Conservation (phyloP, 2,797 vertebrate species). For the Denticeps clupeoides region DNA sequence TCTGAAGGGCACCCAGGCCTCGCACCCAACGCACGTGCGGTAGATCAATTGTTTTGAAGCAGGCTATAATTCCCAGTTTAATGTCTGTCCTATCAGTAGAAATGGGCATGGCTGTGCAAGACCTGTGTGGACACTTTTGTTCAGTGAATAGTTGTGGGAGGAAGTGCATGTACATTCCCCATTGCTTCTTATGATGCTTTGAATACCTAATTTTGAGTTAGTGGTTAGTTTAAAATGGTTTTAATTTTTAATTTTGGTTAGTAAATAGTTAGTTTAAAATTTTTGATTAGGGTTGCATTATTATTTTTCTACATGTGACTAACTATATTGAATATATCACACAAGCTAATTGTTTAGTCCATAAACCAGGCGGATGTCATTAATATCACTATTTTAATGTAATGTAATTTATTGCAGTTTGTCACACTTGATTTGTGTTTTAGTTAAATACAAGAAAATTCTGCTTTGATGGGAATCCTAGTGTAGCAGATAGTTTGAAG, state of each 20-base stretch:
- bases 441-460: too few species aligned
- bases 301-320: background rate
- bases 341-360: too few species aligned
- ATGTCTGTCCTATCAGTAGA: conserved; percentile 23
- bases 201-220: too few species aligned
- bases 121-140: background rate
- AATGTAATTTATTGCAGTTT: too few species aligned
- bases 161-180: background rate
- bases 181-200: background rate
- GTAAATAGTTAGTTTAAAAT: too few species aligned
- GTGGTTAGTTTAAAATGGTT: too few species aligned
- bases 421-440: too few species aligned
- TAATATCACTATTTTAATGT: too few species aligned
- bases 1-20: background rate
- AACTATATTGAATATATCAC: conserved; percentile 24
- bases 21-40: background rate
- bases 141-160: background rate
- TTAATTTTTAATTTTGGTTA: too few species aligned
- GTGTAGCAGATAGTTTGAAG: conserved; percentile 43
- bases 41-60: conserved; percentile 13
- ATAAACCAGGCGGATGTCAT: too few species aligned
- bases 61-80: conserved; percentile 14
- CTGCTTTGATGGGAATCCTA: conserved; percentile 21
- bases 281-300: too few species aligned
- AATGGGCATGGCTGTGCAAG: conserved; percentile 6